Base-by-base conservation (phyloP, 2,888 invertebrate species). In the Unio delphinus region DNA sequence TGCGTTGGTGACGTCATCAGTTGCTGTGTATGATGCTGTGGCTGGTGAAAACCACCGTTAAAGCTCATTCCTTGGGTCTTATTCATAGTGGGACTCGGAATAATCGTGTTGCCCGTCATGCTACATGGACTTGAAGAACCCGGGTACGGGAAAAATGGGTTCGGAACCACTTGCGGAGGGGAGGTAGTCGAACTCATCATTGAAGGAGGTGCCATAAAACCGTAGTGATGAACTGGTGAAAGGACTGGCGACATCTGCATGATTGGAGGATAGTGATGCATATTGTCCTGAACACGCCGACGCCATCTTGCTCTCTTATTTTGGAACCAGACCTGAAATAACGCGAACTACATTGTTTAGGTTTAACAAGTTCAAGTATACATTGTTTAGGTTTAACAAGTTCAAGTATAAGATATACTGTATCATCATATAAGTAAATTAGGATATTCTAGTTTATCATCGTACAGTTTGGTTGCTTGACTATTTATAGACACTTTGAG, bases 281-380 rank as follows among this genome's bases (percentile, higher is more conserved):
- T 68, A 67, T 76, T 81, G 65, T 81, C 81, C 65, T 77, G 77
- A 18, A 72, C 79, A 55, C 82, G 75, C 56, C 78, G 72, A 67
- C 82, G 79, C 82, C 83, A 83, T 69, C 83, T 74, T 28, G 83
- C 83, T 68, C 83, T 66, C 73, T 83, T 83, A 78, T 83, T 83
- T 67, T 82, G 82, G 73, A 83, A 83, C 82, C 82, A 83, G 55
- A 83, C 78, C 82, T 83, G 68, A 58, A 72, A 75, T 54, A 64
- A 72, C 26, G 23, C 30, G 18, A 65, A 55, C 17, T 61, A 56
- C 11, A 23, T 18, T 58, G 20, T 28, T 26, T 30, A 20, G 20
- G 23, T 23, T 23, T 23, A 23, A 23, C 23, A 23, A 23, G 23
- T 23, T 23, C 23, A 23, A 23, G 23, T 23, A 54, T n/a, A 26